Conservation (phyloP, 2,113 vertebrate genomes). For the Probosciger aterrimus region DNA sequence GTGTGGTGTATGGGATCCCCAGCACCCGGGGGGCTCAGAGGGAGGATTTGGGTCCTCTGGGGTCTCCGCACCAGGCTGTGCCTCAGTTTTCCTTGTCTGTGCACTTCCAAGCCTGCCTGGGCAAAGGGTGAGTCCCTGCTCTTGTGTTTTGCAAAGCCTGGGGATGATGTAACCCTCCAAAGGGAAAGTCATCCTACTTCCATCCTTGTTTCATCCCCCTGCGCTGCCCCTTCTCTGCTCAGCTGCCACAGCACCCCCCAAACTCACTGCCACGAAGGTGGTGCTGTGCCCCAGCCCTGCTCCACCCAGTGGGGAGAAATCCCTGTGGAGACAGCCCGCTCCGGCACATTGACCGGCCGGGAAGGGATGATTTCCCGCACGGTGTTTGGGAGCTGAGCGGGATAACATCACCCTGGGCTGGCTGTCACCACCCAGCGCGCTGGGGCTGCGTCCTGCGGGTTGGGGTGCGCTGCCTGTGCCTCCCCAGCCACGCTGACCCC, state of each 20-base stretch:
- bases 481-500: background rate
- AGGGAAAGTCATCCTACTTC: rapidly evolving
- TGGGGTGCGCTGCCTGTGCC: rapidly evolving
- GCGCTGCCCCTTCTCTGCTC: background rate
- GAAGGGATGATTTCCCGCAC: background rate
- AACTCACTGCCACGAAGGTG: rapidly evolving
- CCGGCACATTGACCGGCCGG: rapidly evolving
- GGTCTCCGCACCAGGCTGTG: background rate
- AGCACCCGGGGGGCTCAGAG: rapidly evolving
- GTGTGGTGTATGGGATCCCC: background rate
- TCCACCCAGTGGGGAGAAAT: rapidly evolving
- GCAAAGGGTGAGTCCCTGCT: background rate
- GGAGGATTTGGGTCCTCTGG: background rate
- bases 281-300: background rate
- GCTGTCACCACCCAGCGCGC: rapidly evolving
- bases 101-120: background rate
- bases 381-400: rapidly evolving
- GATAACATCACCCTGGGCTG: background rate
- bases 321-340: background rate
- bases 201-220: background rate
- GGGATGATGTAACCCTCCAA: background rate
- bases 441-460: rapidly evolving
- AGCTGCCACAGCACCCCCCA: rapidly evolving
- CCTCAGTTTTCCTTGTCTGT: background rate
- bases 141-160: background rate